Conservation (phyloP, 2,888 invertebrate species). For the Coenonympha glycerion region DNA sequence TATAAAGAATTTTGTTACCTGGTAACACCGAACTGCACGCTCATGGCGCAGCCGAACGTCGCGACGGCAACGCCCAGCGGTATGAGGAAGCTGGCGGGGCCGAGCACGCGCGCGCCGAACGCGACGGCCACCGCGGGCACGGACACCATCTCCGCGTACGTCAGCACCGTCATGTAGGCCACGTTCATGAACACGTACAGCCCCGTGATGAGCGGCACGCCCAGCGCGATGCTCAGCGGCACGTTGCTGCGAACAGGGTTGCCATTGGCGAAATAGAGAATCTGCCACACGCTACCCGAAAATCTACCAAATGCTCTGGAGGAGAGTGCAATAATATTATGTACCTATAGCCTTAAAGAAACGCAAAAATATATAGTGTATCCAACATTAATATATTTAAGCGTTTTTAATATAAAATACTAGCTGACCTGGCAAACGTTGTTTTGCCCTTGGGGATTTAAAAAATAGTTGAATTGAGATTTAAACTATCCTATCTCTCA, state of each 20-base stretch:
- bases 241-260: conserved; percentile 79
- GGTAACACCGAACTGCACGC: conserved; percentile 84
- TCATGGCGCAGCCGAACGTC: conserved; percentile 86
- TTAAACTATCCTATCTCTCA: too few relatives aligned
- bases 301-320: too few relatives aligned
- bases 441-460: too few relatives aligned
- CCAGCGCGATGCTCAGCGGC: conserved; percentile 85
- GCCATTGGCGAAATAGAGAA: too few relatives aligned
- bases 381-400: too few relatives aligned
- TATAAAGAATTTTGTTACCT: conserved; percentile 55
- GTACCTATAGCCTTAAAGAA: too few relatives aligned
- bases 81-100: conserved; percentile 79
- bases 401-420: too few relatives aligned
- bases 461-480: too few relatives aligned
- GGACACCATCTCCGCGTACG: conserved; percentile 81
- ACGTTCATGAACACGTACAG: conserved; percentile 90
- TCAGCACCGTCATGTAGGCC: conserved; percentile 89
- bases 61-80: conserved; percentile 85
- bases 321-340: too few relatives aligned
- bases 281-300: too few relatives aligned
- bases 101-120: conserved; percentile 80
- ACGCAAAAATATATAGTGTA: too few relatives aligned
- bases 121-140: conserved; percentile 88
- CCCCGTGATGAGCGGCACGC: conserved; percentile 86
- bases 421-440: too few relatives aligned